Base-by-base conservation (phyloP, 2,113 vertebrate species). In the Psephotus haematonotus region DNA sequence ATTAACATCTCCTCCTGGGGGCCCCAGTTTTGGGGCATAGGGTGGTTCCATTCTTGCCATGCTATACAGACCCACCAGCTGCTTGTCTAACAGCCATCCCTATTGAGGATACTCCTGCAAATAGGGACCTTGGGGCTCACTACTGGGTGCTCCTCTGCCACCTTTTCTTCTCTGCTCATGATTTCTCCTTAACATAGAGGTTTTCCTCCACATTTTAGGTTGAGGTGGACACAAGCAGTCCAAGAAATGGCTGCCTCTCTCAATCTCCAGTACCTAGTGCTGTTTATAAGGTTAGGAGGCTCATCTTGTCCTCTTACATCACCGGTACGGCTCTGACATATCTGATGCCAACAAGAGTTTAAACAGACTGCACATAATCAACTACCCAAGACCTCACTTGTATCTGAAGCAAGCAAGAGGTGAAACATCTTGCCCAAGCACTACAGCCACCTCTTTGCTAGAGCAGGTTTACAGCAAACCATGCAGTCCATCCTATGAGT, bases 311-410 rank as follows among this genome's bases (percentile, higher is more conserved):
- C 64, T 49, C 25, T 62, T 4, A 35, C 6, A 46, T 13, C 27
- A 12, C 57, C 31, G 10, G 11, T 3, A 17, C 1, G 4, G 16
- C 52, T n/a, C 59, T 11, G 39, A 68, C 0, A 0, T 4, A 3
- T 9, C 68, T 23, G n/a, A 72, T 12, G n/a, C 17, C 59, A 72
- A 16, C 0, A 1, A 41, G 28, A 57, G 71, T 19, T 57, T 52
- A 33, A 90, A 72, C 4, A 28, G 16, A 6, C 29, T 43, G 35
- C 15, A 62, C 37, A 25, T 4, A 50, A 64, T 25, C 33, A 35
- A 3, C 24, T 19, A 23, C 60, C 31, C 2, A 7, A 69, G 50
- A 81, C 31, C 22, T 88, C 41, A 6, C 72, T 13, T 4, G 7
- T 47, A 59, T 9, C 70, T 31, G 46, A 81, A 63, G 23, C 62